These are phyloP conservation scores for Drosophila anomalipes DNA, from an alignment of 2,888 invertebrate species.

Conservation along the genomic window DNA sequence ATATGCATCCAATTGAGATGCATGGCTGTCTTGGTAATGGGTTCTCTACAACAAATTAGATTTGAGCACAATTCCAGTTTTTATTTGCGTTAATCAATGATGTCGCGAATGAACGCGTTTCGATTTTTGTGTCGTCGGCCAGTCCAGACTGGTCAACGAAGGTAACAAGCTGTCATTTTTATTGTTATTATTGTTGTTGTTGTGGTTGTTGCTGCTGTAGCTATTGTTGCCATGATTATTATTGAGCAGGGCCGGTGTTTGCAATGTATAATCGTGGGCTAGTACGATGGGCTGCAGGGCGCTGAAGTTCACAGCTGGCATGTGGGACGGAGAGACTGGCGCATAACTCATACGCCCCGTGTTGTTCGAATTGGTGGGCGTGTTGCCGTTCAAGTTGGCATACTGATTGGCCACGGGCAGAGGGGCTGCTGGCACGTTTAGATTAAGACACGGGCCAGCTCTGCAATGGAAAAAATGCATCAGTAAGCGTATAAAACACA, in stretches of 20 bases:
- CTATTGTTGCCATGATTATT: constrained; percentile 33
- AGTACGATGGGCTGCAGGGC: constrained; percentile 65
- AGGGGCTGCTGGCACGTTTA: constrained; percentile 49
- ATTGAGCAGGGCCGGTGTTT: constrained; percentile 61
- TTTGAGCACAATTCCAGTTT: constrained; percentile 42
- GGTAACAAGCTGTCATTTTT: constrained; percentile 53
- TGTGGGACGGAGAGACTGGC: constrained; percentile 45
- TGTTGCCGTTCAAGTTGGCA: constrained; percentile 33
- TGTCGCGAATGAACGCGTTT: constrained; percentile 69
- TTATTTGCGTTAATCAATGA: constrained; percentile 48
- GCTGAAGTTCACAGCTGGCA: constrained; percentile 63
- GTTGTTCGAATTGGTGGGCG: constrained; percentile 58
- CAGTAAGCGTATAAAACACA: background rate
- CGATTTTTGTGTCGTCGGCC: constrained; percentile 67
- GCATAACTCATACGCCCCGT: constrained; percentile 59
- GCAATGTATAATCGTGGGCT: constrained; percentile 65
- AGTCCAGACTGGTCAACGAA: constrained; percentile 64
- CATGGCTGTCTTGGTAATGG: constrained; percentile 30
- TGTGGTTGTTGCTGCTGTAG: constrained; percentile 29
- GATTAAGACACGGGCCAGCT: constrained; percentile 48
- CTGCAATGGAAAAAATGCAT: constrained; percentile 51
- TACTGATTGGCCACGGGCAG: constrained; percentile 36
- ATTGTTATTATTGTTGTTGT: constrained; percentile 34
- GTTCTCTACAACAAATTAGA: constrained; percentile 3
- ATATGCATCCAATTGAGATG: constrained; percentile 11